phyloP scores from a whole-genome alignment of 2,113 vertebrate genomes.

The Aptenodytes patagonicus region DNA sequence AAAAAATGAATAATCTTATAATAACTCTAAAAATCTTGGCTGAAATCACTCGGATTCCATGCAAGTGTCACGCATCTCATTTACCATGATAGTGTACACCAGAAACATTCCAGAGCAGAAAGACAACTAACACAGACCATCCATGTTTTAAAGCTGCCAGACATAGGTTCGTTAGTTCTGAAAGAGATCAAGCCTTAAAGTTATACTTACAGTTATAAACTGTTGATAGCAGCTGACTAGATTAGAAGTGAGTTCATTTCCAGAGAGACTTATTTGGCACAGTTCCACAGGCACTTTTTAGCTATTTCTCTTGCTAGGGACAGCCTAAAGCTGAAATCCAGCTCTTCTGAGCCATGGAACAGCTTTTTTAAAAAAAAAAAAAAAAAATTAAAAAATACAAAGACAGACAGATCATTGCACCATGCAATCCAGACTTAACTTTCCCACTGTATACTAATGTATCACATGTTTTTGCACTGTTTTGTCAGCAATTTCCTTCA shows the following conservation, averaged over 20 bases:
- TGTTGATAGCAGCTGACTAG: background rate
- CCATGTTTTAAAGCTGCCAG: background rate
- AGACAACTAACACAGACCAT: background rate
- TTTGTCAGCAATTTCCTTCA: background rate
- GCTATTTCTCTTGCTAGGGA: background rate
- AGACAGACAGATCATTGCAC: background rate
- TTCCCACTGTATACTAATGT: background rate
- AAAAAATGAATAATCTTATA: background rate
- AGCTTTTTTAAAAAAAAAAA: background rate
- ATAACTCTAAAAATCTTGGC: background rate
- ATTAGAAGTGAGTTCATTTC: background rate
- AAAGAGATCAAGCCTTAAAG: background rate
- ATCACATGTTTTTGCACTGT: background rate
- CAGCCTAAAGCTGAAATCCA: background rate
- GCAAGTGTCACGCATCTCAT: background rate
- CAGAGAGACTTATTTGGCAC: background rate
- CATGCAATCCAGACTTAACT: background rate
- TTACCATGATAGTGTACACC: background rate
- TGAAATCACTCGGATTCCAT: background rate
- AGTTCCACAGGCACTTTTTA: background rate
- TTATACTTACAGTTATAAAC: background rate
- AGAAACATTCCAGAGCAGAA: background rate
- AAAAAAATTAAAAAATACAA: background rate
- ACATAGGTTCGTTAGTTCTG: background rate
- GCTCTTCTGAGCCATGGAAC: background rate